Conservation (phyloP, 2,113 vertebrate genomes). For the Tragelaphus scriptus region DNA sequence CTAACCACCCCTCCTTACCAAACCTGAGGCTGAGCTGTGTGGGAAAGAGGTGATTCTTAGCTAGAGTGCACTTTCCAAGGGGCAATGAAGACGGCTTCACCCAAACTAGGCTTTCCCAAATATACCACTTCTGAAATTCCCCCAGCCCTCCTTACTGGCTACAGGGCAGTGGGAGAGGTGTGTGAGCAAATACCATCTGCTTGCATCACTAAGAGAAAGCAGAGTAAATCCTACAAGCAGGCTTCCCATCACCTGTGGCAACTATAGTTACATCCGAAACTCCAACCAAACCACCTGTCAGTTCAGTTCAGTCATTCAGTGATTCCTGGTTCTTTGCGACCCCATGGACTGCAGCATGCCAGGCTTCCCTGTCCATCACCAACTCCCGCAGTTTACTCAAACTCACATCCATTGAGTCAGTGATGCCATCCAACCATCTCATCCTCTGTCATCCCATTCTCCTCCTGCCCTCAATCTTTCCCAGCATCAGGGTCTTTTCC, state of each 20-base stretch:
- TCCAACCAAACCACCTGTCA: background rate
- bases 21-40: background rate
- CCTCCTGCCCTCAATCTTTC: background rate
- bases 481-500: background rate
- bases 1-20: background rate
- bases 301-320: background rate
- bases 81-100: background rate
- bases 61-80: background rate
- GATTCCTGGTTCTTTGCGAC: fast-evolving
- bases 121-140: background rate
- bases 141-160: background rate
- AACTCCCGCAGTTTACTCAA: background rate
- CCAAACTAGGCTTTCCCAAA: background rate
- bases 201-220: background rate
- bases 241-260: background rate
- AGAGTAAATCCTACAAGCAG: background rate
- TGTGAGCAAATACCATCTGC: background rate
- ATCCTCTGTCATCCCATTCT: background rate
- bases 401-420: fast-evolving
- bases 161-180: background rate
- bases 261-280: background rate
- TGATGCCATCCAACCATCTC: background rate
- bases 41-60: background rate
- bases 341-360: background rate
- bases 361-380: background rate